These are phyloP conservation scores for Periophthalmus magnuspinnatus DNA, from an alignment of 2,797 vertebrate species.

Conservation along the genomic window DNA sequence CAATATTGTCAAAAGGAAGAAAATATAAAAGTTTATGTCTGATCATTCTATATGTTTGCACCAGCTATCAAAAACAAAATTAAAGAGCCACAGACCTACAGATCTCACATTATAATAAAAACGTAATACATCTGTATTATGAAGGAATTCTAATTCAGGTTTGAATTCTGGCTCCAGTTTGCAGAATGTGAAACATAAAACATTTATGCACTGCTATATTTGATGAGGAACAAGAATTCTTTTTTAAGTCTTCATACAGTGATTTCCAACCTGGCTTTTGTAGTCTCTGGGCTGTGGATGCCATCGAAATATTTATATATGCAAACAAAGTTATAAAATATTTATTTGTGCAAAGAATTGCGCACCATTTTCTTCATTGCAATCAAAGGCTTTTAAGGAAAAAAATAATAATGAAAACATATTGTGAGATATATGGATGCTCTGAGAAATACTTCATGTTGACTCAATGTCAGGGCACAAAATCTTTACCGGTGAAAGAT, in stretches of 20 bases:
- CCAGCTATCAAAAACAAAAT: too few species aligned
- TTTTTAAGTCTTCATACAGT: too few species aligned
- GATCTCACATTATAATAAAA: too few species aligned
- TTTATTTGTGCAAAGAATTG: background rate
- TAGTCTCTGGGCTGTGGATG: background rate
- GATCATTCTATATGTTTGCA: too few species aligned
- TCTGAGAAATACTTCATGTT: background rate
- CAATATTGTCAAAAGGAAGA: background rate
- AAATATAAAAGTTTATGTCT: background rate
- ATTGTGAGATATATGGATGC: too few species aligned
- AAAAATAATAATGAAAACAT: too few species aligned
- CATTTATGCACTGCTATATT: background rate
- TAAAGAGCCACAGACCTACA: too few species aligned
- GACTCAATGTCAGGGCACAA: background rate
- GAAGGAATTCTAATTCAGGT: background rate
- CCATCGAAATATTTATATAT: background rate
- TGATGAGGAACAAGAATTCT: background rate
- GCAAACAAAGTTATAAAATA: background rate
- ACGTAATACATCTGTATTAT: too few species aligned
- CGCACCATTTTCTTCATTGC: too few species aligned
- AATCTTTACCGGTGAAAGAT: background rate
- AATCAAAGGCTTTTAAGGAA: too few species aligned
- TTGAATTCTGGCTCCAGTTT: background rate
- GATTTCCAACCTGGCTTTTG: background rate
- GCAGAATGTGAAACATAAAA: background rate